These are phyloP conservation scores for Yponomeuta sedellus DNA, from an alignment of 2,888 invertebrate genomes.

Conservation along the genomic window DNA sequence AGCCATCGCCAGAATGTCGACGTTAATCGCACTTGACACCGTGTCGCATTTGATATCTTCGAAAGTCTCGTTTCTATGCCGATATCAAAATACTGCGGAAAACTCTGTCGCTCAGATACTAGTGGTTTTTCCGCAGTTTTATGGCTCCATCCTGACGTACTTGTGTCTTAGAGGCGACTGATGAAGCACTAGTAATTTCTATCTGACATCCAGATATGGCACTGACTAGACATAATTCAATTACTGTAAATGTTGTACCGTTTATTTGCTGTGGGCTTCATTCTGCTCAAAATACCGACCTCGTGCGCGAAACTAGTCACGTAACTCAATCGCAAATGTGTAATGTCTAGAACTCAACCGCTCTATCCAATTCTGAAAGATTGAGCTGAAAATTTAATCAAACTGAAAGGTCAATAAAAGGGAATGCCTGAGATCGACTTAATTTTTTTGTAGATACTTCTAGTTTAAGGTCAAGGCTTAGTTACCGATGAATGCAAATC, in stretches of 20 bases:
- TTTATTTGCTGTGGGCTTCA: conserved; percentile 45
- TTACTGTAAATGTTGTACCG: conserved; percentile 14
- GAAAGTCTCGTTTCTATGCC: conserved; percentile 72
- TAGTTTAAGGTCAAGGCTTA: neutral
- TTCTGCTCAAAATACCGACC: conserved; percentile 25
- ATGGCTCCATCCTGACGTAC: neutral
- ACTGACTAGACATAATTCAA: conserved; percentile 14
- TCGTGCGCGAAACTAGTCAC: conserved; percentile 2
- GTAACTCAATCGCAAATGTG: conserved; percentile 2
- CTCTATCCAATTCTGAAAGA: conserved; percentile 2
- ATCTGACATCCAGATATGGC: conserved; percentile 4
- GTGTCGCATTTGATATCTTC: conserved; percentile 55
- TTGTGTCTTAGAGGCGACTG: neutral
- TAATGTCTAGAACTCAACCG: neutral
- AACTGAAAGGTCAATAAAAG: conserved; percentile 18
- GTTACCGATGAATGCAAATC: neutral
- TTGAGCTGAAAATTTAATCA: conserved; percentile 19
- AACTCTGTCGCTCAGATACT: neutral
- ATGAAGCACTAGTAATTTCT: neutral
- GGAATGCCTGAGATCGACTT: neutral
- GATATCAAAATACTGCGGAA: conserved; percentile 23
- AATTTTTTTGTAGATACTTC: neutral
- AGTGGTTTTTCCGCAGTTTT: neutral
- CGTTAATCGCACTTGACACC: conserved; percentile 74
- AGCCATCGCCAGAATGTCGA: conserved; percentile 46